Conservation (phyloP, 2,797 vertebrate genomes). For the Pogoniulus pusillus region DNA sequence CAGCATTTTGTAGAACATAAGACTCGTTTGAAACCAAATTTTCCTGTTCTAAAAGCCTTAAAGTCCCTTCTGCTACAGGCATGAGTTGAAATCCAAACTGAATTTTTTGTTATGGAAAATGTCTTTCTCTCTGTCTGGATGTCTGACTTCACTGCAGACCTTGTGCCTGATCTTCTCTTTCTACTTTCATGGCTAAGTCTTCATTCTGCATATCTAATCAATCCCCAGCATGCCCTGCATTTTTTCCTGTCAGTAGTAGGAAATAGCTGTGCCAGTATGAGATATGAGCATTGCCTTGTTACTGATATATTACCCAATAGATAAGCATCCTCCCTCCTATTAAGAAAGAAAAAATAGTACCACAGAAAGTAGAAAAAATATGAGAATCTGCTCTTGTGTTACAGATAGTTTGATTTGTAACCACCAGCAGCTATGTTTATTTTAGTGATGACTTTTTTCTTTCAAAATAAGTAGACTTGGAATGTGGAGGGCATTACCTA, state of each 20-base stretch:
- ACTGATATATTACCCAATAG: neutral
- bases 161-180: neutral
- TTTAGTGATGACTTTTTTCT: neutral
- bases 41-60: slow-evolving; percentile 7
- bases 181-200: neutral
- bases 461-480: neutral
- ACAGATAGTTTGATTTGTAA: neutral
- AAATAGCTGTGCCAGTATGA: slow-evolving; percentile 32
- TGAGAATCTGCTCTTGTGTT: neutral
- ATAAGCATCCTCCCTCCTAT: neutral
- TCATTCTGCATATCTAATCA: slow-evolving; percentile 29
- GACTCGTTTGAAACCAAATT: slow-evolving; percentile 3
- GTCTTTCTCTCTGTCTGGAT: neutral
- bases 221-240: slow-evolving; percentile 23
- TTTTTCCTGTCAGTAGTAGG: slow-evolving; percentile 46
- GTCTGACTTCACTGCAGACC: neutral
- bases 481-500: neutral
- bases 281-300: slow-evolving; percentile 6
- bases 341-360: neutral
- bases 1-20: slow-evolving; percentile 14
- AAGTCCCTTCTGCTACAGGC: neutral
- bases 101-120: slow-evolving; percentile 25
- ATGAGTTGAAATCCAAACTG: neutral
- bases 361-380: neutral
- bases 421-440: neutral